Conservation (phyloP, 2,888 invertebrate species). For the Congeria kusceri region DNA sequence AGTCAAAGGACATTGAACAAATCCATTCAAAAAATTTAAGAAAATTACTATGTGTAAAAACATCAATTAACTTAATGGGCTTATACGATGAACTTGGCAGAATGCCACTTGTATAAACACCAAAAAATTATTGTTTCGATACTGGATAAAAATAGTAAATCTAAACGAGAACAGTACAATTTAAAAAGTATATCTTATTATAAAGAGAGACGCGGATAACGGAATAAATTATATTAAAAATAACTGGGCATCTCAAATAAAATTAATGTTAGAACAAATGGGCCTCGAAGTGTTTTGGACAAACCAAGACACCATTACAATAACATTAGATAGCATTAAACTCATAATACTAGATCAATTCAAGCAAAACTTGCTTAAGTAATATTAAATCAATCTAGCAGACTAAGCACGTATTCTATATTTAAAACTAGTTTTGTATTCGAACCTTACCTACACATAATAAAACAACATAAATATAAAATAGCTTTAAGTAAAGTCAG, state of each 20-base stretch:
- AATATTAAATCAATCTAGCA: neutral
- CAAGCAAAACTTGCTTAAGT: conserved; percentile 1
- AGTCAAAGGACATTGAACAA: neutral
- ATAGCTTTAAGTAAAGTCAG: no score
- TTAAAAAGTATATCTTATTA: no score
- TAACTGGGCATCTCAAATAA: neutral
- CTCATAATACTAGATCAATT: neutral
- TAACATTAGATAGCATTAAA: no score
- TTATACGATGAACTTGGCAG: neutral
- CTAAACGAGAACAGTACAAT: neutral
- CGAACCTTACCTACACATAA: no score
- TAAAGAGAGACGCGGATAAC: neutral
- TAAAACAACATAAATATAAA: no score
- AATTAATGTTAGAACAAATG: neutral
- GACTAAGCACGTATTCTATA: no score
- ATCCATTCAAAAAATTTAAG: conserved; percentile 2
- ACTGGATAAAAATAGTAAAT: conserved; percentile 10
- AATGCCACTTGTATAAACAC: neutral
- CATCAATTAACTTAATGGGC: neutral
- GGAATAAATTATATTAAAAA: neutral
- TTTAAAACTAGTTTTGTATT: no score
- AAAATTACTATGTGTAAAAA: neutral
- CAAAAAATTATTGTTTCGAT: conserved; percentile 6
- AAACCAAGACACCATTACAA: neutral
- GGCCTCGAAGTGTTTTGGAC: neutral